Evolutionary conservation across 2,888 invertebrate genomes (phyloP).

Genomic region (Lithophane leautieri): DNA sequence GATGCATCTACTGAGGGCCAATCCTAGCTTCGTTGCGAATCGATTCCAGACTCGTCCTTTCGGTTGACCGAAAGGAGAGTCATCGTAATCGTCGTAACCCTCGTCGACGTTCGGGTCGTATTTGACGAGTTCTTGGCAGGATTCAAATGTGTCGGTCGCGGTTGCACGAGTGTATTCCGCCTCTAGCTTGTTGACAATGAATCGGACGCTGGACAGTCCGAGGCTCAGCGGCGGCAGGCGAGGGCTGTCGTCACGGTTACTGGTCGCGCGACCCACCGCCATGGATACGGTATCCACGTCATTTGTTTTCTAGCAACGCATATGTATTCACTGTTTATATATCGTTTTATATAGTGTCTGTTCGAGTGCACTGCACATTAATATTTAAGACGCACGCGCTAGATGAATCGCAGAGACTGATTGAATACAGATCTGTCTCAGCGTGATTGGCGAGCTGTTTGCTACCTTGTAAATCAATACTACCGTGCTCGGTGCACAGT

Average conservation of each 20-base stretch:
- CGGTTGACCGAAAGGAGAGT: slow-evolving; percentile 83
- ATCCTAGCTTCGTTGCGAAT: slow-evolving; percentile 77
- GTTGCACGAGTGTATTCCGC: slow-evolving; percentile 82
- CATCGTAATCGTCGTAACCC: slow-evolving; percentile 79
- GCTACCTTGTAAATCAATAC: slow-evolving; percentile 74
- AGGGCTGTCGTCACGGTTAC: slow-evolving; percentile 86
- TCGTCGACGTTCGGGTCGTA: slow-evolving; percentile 81
- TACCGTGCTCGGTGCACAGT: slow-evolving; percentile 58
- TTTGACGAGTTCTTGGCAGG: slow-evolving; percentile 78
- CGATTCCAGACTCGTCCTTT: slow-evolving; percentile 83
- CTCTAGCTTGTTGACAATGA: slow-evolving; percentile 88
- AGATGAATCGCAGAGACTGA: slow-evolving; percentile 74
- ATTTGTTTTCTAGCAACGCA: slow-evolving; percentile 73
- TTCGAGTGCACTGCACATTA: slow-evolving; percentile 78
- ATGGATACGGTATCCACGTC: slow-evolving; percentile 85
- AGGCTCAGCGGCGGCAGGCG: slow-evolving; percentile 84
- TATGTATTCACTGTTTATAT: slow-evolving; percentile 73
- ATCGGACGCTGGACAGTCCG: slow-evolving; percentile 86
- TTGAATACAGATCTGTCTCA: slow-evolving; percentile 75
- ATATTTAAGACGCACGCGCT: slow-evolving; percentile 76
- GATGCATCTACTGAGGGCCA: slow-evolving; percentile 81
- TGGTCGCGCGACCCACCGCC: slow-evolving; percentile 83
- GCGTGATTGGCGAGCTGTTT: slow-evolving; percentile 69
- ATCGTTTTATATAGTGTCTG: slow-evolving; percentile 77
- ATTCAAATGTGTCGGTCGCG: slow-evolving; percentile 69